Evolutionary conservation across 53 echinoderm and acorn worm species (phyloP).

Genomic region (Echinarachnius parma): DNA sequence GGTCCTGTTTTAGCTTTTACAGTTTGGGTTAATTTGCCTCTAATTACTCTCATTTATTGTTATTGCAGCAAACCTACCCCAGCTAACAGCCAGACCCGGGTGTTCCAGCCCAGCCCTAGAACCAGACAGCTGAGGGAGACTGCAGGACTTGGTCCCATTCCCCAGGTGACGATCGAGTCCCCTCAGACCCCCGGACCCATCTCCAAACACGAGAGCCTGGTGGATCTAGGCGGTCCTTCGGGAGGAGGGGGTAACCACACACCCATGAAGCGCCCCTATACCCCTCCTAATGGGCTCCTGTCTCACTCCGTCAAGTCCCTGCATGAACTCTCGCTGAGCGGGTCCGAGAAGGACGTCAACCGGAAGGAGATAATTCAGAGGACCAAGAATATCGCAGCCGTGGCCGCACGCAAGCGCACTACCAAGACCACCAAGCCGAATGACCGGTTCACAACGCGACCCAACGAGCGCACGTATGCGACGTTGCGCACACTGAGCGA

Average conservation of each 20-base stretch:
- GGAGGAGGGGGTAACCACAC: conserved; percentile 5
- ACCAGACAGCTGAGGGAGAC: conserved; percentile 75
- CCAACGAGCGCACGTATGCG: conserved; percentile 24
- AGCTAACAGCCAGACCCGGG: conserved; percentile 49
- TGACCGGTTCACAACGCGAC: conserved; percentile 37
- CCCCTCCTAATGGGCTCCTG: conserved; percentile 40
- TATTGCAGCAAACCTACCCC: conserved; percentile 30
- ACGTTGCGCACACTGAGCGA: conserved; percentile 8
- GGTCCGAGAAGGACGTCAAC: conserved; percentile 49
- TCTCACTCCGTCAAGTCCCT: conserved; percentile 46
- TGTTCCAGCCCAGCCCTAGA: conserved; percentile 90
- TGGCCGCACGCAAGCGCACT: conserved; percentile 84
- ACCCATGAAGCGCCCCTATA: conserved; percentile 28
- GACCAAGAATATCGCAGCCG: conserved; percentile 86
- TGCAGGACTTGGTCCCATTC: conserved; percentile 48
- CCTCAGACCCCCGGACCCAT: conserved; percentile 27
- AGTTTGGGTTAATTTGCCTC: too few relatives aligned
- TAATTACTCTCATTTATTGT: background rate
- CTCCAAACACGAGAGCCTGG: conserved; percentile 66
- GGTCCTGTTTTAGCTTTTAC: too few relatives aligned
- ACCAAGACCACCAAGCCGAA: conserved; percentile 60
- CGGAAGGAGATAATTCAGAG: conserved; percentile 78
- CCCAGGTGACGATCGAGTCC: conserved; percentile 44
- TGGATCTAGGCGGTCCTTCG: conserved; percentile 36
- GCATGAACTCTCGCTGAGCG: conserved; percentile 58